Base-by-base conservation (phyloP, 2,113 vertebrate genomes). In the Phrynosoma platyrhinos region DNA sequence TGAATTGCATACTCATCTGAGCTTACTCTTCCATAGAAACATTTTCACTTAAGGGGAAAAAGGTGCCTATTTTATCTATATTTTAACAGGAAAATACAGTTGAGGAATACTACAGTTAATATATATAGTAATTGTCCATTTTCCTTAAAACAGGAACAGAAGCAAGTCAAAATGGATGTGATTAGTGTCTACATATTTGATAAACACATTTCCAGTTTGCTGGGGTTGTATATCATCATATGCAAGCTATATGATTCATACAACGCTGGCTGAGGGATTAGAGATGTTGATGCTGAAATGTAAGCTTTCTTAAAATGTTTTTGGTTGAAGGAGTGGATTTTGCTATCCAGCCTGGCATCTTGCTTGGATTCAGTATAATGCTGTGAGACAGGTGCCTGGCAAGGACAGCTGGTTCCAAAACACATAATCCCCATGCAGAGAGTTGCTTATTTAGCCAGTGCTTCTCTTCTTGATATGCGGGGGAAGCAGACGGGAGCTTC, bases 161-260 rank as follows among this genome's bases (percentile, higher is more conserved):
- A 13, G 32, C 4, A 40, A 64, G 25, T 32, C n/a, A 58, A 81
- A 23, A 64, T 62, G n/a, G n/a, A 93, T 84, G 79, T 82, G 10
- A 79, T 47, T 94, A 86, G 62, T 87, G 95, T 93, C 85, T 52
- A 18, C 66, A 72, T 83, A n/a, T 47, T 87, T 88, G 40, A 76
- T 93, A 81, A 36, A 85, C 82, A 77, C 9, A n/a, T 90, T 90
- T 36, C 23, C 84, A 25, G 91, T 87, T 87, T 86, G 62, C 0
- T 1, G 64, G 84, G 66, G n/a, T 40, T 94, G 55, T 90, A 2
- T 89, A 85, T 89, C 79, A 91, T 83, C 79, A 58, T 5, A 23
- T 58, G 53, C 13, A 74, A 87, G 23, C 36, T 76, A 47, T 82
- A 3, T 85, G 64, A 80, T 82, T 87, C 14, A 4, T 82, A 16